Evolutionary conservation across 2,797 vertebrate species (phyloP), one percentile per base, ranked within the genome.

Genomic region (Prunella strophiata): DNA sequence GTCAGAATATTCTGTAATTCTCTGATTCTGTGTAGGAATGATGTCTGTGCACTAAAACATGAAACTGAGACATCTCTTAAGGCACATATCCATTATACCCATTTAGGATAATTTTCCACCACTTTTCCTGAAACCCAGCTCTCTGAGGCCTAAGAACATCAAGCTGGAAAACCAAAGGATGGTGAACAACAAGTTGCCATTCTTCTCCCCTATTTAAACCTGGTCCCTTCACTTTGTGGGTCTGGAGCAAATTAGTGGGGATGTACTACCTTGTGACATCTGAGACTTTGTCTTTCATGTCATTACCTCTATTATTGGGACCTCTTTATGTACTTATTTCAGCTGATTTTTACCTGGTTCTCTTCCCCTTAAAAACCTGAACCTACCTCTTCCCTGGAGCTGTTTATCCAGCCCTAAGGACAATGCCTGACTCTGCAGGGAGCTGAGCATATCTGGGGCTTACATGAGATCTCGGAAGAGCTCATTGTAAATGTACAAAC

Each of bases 11-110:
- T 34, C 52, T 66, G n/a, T 42, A 21, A 48, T 52, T 34, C 32
- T 25, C 2, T 27, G 38, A 38, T 45, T 59, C 47, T 52, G 8
- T 26, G 59, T 29, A 59, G 52, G 17, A 52, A 47, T 30, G 16
- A 21, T 38, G 29, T 23, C 38, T n/a, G 2, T 19, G 36, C 17
- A 23, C 8, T 23, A 32, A n/a, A n/a, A 74, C 9, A 38, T 45
- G 29, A 42, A 88, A 38, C 8, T 21, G 45, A 36, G 57, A 13
- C 38, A 59, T 2, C 7, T 51, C 36, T 61, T 76, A 7, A 52
- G 65, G 25, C 5, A 65, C 2, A 4, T 3, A 22, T 2, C 7
- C 32, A 23, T 30, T 14, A 9, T 2, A 6, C 7, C 16, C 62
- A 36, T 40, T 40, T 16, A 58, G 25, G 38, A 11, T 26, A 11